phyloP scores from a whole-genome alignment of 2,888 invertebrate species.

The Diplazon laetatorius region DNA sequence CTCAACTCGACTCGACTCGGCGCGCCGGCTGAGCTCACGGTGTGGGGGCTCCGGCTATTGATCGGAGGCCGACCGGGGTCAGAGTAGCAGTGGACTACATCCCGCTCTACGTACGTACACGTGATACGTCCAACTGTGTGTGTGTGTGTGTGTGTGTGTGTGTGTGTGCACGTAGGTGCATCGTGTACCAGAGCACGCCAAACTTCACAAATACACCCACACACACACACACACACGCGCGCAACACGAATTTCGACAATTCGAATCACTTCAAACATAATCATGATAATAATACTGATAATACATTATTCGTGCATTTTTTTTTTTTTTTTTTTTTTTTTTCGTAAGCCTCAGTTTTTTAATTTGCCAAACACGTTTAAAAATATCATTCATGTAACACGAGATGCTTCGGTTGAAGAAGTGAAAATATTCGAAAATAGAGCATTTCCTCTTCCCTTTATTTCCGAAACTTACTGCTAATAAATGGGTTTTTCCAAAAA shows the following conservation, averaged over 20 bases:
- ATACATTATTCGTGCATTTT: too few species aligned
- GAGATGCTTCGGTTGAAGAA: too few species aligned
- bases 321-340: background rate
- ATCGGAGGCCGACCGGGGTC: constrained; percentile 82
- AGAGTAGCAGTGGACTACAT: constrained; percentile 81
- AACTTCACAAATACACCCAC: constrained; percentile 31
- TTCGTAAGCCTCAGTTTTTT: too few species aligned
- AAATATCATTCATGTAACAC: too few species aligned
- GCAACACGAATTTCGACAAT: constrained; percentile 23
- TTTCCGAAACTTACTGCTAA: too few species aligned
- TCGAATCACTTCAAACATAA: constrained; percentile 3
- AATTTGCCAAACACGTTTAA: too few species aligned
- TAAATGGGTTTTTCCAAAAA: too few species aligned
- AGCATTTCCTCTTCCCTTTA: too few species aligned
- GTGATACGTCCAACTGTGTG: constrained; percentile 55
- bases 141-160: constrained; percentile 39
- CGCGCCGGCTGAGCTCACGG: constrained; percentile 74
- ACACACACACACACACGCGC: constrained; percentile 22
- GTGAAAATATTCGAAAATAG: too few species aligned
- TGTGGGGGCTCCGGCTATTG: constrained; percentile 79
- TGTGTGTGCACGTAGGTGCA: constrained; percentile 50
- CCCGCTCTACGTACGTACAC: constrained; percentile 63
- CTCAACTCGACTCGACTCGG: constrained; percentile 75
- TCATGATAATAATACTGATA: background rate
- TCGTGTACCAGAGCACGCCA: constrained; percentile 33